phyloP scores from a whole-genome alignment of 2,113 vertebrate genomes.

The Polypterus senegalus region DNA sequence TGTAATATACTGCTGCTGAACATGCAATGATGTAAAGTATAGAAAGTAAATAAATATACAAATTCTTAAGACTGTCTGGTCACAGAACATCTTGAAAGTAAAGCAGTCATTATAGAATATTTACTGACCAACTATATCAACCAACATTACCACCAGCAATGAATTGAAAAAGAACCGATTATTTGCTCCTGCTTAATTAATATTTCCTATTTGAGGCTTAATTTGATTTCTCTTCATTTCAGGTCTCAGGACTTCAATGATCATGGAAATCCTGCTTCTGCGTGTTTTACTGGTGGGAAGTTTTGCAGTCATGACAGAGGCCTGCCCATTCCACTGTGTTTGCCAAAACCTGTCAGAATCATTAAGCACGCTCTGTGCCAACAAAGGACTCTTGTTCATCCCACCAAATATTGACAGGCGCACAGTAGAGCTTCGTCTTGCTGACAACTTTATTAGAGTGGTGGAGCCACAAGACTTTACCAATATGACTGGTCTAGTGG shows the following conservation, averaged over 20 bases:
- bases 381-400: conserved; percentile 79
- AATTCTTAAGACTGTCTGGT: no score
- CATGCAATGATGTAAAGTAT: no score
- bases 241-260: conserved; percentile 43
- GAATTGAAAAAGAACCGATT: no score
- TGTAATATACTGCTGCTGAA: no score
- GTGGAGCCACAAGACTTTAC: conserved; percentile 67
- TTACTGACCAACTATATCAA: no score
- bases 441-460: conserved; percentile 79
- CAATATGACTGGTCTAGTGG: conserved; percentile 80
- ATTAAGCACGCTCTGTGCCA: conserved; percentile 77
- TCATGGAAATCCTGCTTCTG: conserved; percentile 46
- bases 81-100: no score
- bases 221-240: conserved; percentile 3
- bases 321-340: conserved; percentile 77
- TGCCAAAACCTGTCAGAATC: conserved; percentile 83
- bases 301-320: conserved; percentile 41
- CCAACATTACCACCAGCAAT: no score
- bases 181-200: no score
- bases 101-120: no score
- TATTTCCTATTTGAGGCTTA: no score
- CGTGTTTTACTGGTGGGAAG: conserved; percentile 33
- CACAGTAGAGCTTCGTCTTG: conserved; percentile 76
- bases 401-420: conserved; percentile 75
- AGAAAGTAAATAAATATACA: no score